Base-by-base conservation (phyloP, 2,888 invertebrate species). In the Lypha dubia region DNA sequence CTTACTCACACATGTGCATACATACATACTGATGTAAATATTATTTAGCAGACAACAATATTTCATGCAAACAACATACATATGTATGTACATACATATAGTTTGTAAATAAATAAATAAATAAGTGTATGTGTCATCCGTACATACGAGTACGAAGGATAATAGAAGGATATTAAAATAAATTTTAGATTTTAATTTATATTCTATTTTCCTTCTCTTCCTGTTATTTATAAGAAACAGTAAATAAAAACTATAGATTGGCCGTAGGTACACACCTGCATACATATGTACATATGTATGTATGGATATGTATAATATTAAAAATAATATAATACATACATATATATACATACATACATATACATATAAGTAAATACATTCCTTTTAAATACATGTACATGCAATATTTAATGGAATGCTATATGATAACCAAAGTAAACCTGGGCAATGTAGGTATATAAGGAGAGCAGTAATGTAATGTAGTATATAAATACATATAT, bases 391-490 rank as follows among this genome's bases (percentile, higher is more conserved):
- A 4, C 38, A 51, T n/a, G 6, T 11, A 74, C 20, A 73, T 38
- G n/a, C 44, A 51, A 44, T 67, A 68, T 62, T 68, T 74, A 67
- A 73, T 71, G 73, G 77, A 73, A 83, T 79, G 41, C 65, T 35
- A n/a, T 38, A n/a, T 67, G 22, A 60, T 60, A 73, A 74, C 9
- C 15, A 53, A 67, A 68, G 60, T 62, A 68, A 77, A 65, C 75
- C 75, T 80, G 76, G 81, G 81, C 65, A 82, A 56, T 46, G 51
- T n/a, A n/a, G n/a, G n/a, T 51, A 79, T 35, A 79, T 75, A 75
- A 53, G 28, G 20, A 73, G 56, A 79, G 63, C 24, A 51, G 51
- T 53, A n/a, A 41, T 49, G 70, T 6, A 32, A 44, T 17, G 28
- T 53, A 53, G 41, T 77, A 41, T 68, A 9, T 20, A 13, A 1